Evolutionary conservation across 1,140 invertebrate genomes (phyloP).

Genomic region (Brachionus sp.): DNA sequence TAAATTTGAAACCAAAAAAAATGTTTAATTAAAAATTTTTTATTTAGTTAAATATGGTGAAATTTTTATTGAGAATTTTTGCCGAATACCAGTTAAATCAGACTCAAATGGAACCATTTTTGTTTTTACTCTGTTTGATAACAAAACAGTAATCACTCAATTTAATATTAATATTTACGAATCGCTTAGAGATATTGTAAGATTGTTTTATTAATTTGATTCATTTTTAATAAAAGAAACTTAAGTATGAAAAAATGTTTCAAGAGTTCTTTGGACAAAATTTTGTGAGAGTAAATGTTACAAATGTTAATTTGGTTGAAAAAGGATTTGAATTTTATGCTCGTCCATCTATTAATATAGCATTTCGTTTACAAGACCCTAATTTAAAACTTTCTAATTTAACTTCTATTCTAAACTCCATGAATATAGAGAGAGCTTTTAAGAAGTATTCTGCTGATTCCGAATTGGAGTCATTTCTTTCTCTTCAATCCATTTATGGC

Average conservation of each 20-base stretch:
- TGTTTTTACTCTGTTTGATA: not conserved
- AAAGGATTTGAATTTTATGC: not conserved
- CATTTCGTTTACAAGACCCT: not conserved
- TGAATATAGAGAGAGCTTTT: not conserved
- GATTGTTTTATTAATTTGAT: not conserved
- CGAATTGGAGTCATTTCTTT: not conserved
- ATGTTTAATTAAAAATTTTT: not conserved
- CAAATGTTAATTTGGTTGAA: not conserved
- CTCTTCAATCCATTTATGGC: not conserved
- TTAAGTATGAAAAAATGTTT: constrained; percentile 7
- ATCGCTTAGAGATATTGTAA: not conserved
- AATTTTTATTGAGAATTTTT: not conserved
- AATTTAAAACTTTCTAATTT: not conserved
- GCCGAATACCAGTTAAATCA: not conserved
- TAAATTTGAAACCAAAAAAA: too few species aligned
- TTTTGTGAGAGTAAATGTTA: not conserved
- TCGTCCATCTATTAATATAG: not conserved
- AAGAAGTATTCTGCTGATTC: not conserved
- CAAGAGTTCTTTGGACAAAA: not conserved
- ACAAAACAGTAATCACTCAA: not conserved
- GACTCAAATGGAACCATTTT: not conserved
- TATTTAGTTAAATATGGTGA: not conserved
- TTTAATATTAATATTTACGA: not conserved
- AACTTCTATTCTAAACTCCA: not conserved
- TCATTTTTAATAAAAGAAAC: not conserved